phyloP scores from a whole-genome alignment of 2,113 vertebrate species.

The Coracopsis vasa region DNA sequence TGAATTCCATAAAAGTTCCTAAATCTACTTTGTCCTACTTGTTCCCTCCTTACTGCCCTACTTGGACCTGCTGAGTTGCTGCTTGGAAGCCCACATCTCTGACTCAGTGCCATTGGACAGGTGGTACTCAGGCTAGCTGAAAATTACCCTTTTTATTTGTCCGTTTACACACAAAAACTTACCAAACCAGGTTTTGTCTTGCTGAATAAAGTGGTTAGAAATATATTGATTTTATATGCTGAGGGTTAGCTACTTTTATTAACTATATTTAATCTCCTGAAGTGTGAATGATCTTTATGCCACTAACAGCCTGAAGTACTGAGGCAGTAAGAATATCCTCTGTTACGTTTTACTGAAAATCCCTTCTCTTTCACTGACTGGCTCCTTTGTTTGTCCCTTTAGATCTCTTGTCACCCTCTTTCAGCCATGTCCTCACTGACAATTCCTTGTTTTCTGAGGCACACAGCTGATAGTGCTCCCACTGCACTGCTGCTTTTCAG shows the following conservation, averaged over 20 bases:
- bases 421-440: not conserved
- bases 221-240: not conserved
- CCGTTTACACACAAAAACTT: not conserved
- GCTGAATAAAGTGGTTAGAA: not conserved
- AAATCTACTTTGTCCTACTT: not conserved
- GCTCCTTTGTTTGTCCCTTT: not conserved
- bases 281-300: not conserved
- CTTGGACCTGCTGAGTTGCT: not conserved
- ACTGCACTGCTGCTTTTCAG: not conserved
- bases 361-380: not conserved
- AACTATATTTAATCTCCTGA: not conserved
- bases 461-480: not conserved
- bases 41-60: not conserved
- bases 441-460: not conserved
- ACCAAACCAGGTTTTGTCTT: not conserved
- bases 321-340: not conserved
- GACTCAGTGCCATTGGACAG: not conserved
- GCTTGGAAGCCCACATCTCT: not conserved
- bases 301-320: not conserved
- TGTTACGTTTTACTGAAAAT: not conserved
- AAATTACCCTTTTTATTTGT: not conserved
- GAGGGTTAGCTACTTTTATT: not conserved
- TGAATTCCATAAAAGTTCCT: not conserved
- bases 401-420: not conserved
- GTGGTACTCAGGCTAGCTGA: not conserved